phyloP scores from a whole-genome alignment of 1,140 invertebrate species.

The Euglossa dilemma region DNA sequence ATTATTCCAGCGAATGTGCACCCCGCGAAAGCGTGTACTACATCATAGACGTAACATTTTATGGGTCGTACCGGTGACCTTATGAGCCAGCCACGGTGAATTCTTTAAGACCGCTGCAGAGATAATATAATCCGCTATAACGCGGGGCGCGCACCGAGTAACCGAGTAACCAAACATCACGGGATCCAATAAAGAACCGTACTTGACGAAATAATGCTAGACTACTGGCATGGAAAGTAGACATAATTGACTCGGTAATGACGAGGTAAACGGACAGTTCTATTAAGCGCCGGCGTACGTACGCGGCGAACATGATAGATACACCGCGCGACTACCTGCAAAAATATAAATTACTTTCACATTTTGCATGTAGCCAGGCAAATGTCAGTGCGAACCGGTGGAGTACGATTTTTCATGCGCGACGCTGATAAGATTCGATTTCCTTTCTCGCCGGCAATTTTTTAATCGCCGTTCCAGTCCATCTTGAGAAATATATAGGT shows the following conservation, averaged over 20 bases:
- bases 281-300: conserved; percentile 51
- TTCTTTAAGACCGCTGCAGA: conserved; percentile 41
- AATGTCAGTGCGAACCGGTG: not conserved
- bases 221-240: conserved; percentile 47
- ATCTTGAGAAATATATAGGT: no score
- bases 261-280: conserved; percentile 66
- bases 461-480: no score
- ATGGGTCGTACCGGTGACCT: conserved; percentile 62
- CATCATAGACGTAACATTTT: conserved; percentile 66
- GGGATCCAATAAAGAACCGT: conserved; percentile 57
- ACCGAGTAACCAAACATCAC: conserved; percentile 54
- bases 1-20: conserved; percentile 54
- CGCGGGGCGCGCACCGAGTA: conserved; percentile 8
- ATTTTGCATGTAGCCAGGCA: conserved; percentile 28
- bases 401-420: not conserved
- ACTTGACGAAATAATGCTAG: conserved; percentile 65
- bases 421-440: conserved; percentile 11
- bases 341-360: conserved; percentile 56
- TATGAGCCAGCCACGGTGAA: conserved; percentile 54
- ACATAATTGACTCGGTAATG: conserved; percentile 67
- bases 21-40: conserved; percentile 36
- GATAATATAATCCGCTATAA: conserved; percentile 67
- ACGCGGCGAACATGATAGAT: conserved; percentile 32
- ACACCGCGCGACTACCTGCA: conserved; percentile 15
- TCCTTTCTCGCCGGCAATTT: not conserved